Base-by-base conservation (phyloP, 2,797 vertebrate genomes). In the Decapterus maruadsi region DNA sequence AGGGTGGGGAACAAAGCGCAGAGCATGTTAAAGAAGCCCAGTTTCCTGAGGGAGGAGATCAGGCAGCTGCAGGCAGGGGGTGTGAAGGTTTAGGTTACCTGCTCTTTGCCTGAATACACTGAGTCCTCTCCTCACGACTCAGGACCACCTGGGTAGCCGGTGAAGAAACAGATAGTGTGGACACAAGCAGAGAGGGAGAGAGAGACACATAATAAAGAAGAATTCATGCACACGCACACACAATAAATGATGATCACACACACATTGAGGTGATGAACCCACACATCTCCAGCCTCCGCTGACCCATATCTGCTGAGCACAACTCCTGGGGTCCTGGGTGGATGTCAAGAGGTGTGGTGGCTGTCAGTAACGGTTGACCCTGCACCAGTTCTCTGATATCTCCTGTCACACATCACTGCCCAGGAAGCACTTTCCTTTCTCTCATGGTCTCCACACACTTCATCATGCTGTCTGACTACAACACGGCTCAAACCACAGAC, bases 11-110 rank as follows among this genome's bases (percentile, higher is more conserved):
- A 90, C 85, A 93, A 92, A 90, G 87, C 56, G 40, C 68, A 70
- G 75, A 65, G 84, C 75, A 73, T 90, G 86, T 91, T 87, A 92
- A 92, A 92, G 83, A 88, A 88, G 87, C 81, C 82, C 31, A 10
- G 75, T 82, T 76, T 90, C 89, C 86, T 86, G 84, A 77, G 84
- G 78, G 87, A 90, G 80, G 77, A 90, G 87, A 90, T 77, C 73
- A 78, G 81, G 87, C 91, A 92, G 91, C 84, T 92, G 90, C 87
- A 88, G 81, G 88, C 86, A 90, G 60, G 75, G 81, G 85, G 89
- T 93, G 87, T 89, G 82, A 91, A 91, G 93, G 92, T 89, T 94
- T 93, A 68, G 81, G 90, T 94, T 95, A 94, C 92, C 90, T 93
- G 87, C 82, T 87, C 50, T 53, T 81, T 84, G 78, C 83, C 51